Evolutionary conservation across 2,797 vertebrate species (phyloP).

Genomic region (Hyperoplus immaculatus): DNA sequence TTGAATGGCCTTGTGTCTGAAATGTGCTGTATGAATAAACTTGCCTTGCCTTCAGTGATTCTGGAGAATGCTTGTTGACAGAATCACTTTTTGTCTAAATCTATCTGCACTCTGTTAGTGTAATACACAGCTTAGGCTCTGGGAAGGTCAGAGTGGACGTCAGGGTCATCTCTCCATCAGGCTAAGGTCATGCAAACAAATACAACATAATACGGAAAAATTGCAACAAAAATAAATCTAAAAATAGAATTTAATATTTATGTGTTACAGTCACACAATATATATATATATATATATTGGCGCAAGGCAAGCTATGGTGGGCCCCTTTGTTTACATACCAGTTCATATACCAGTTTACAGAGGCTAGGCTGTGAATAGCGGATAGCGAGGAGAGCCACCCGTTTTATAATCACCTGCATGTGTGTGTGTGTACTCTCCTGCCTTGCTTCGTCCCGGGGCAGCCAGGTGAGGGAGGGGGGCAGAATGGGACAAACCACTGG

Average conservation of each 20-base stretch:
- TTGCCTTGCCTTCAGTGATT: no score
- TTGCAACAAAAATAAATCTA: no score
- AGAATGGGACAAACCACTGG: neutral
- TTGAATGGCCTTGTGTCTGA: no score
- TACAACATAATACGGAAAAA: neutral
- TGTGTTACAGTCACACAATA: neutral
- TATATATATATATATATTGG: no score
- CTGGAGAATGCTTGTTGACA: no score
- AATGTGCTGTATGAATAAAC: no score
- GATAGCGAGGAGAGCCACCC: neutral
- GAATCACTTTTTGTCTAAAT: no score
- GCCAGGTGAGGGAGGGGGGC: conserved; percentile 52
- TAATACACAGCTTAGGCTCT: conserved; percentile 14
- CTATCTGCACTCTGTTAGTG: neutral
- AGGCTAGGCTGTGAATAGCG: no score
- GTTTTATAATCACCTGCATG: conserved; percentile 19
- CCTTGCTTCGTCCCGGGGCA: neutral
- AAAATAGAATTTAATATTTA: no score
- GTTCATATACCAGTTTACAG: no score
- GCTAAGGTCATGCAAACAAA: neutral
- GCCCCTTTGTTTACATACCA: no score
- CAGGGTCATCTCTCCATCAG: neutral
- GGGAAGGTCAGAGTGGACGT: conserved; percentile 26
- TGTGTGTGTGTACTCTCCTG: neutral
- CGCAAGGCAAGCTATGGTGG: no score